These are phyloP conservation scores for Drosophila baimaii DNA, from an alignment of 1,140 invertebrate genomes.

Conservation along the genomic window DNA sequence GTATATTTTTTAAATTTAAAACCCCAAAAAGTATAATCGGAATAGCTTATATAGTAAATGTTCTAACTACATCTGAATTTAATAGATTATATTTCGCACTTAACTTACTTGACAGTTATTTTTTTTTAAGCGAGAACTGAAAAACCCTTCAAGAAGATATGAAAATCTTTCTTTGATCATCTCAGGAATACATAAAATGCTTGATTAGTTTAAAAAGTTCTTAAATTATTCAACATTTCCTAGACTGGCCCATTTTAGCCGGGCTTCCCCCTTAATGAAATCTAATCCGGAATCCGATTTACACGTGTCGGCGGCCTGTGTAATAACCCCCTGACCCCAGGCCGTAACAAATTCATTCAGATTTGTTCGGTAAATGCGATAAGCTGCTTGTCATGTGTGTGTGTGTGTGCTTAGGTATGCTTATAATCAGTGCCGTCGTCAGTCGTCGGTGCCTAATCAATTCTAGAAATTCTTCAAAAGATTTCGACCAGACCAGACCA, in stretches of 20 bases:
- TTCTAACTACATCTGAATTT: too few species aligned
- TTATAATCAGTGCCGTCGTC: conserved; percentile 14
- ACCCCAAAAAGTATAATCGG: background rate
- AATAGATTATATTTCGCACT: too few species aligned
- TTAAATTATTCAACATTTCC: background rate
- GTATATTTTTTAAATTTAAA: background rate
- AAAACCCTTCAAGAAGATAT: too few species aligned
- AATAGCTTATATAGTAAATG: too few species aligned
- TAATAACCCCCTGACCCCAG: conserved; percentile 9
- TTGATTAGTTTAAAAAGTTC: too few species aligned
- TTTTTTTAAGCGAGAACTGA: too few species aligned
- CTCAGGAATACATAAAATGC: background rate
- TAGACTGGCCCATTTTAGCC: background rate
- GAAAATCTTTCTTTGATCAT: background rate
- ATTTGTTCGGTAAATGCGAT: background rate
- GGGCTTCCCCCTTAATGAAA: conserved; percentile 11
- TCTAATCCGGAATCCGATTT: conserved; percentile 7
- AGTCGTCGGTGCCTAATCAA: conserved; percentile 38
- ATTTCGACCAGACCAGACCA: conserved; percentile 5
- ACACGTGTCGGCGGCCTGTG: conserved; percentile 12
- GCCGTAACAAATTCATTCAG: conserved; percentile 32
- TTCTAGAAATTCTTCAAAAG: conserved; percentile 29
- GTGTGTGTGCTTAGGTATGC: too few species aligned
- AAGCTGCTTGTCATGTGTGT: conserved; percentile 4
- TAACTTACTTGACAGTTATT: too few species aligned